Conservation (phyloP, 1,140 invertebrate species). For the Yoshiicerus persimilis region DNA sequence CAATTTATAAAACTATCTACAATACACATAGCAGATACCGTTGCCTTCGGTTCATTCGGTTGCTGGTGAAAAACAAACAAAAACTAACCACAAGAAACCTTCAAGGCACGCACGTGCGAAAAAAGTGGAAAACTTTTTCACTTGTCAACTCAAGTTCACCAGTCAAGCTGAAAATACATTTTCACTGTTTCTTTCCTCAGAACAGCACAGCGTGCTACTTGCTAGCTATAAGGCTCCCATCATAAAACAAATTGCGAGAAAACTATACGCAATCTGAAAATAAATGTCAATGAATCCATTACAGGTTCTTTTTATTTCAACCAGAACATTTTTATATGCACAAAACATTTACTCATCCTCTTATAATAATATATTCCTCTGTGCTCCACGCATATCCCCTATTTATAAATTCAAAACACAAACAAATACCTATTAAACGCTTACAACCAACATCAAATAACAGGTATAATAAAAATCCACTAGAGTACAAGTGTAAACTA, state of each 20-base stretch:
- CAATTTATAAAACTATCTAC: neutral
- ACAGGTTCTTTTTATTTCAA: neutral
- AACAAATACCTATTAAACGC: neutral
- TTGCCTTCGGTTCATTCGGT: neutral
- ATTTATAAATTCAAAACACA: neutral
- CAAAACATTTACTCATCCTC: neutral
- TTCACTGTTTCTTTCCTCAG: neutral
- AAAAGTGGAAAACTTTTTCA: constrained; percentile 13
- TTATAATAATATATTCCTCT: neutral
- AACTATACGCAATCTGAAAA: neutral
- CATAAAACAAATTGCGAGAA: constrained; percentile 20
- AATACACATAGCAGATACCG: neutral
- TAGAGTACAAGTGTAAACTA: neutral
- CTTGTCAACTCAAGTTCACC: constrained; percentile 12
- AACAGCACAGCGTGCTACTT: neutral
- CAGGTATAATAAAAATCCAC: neutral
- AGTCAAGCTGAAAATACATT: neutral
- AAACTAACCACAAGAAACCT: constrained; percentile 4
- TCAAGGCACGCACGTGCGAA: neutral
- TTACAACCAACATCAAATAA: neutral
- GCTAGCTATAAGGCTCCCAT: neutral
- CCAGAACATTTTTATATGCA: neutral
- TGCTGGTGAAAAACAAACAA: neutral
- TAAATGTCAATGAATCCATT: constrained; percentile 35
- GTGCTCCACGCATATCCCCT: too few species aligned